Conservation (phyloP, 2,888 invertebrate species). For the Taphrorychus bicolor region DNA sequence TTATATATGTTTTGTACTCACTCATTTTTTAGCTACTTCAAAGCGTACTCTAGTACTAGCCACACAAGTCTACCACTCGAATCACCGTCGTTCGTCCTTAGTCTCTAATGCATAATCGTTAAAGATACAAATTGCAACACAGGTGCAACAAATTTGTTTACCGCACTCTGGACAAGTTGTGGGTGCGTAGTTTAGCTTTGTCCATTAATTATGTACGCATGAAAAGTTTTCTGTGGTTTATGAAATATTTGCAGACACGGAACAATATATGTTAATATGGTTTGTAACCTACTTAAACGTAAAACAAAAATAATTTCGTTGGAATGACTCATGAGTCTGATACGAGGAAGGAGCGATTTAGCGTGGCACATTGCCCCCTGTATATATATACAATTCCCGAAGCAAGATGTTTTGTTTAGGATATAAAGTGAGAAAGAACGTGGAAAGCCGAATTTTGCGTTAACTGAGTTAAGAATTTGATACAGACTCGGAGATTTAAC, state of each 20-base stretch:
- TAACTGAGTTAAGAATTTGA: no score
- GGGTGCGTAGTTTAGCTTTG: slow-evolving; percentile 9
- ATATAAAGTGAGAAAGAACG: background rate
- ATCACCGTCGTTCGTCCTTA: background rate
- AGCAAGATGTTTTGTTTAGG: background rate
- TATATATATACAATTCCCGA: background rate
- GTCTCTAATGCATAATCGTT: background rate
- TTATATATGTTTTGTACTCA: no score
- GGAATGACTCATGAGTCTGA: slow-evolving; percentile 1
- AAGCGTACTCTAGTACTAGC: no score
- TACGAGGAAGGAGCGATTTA: slow-evolving; percentile 4
- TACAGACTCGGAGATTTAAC: no score
- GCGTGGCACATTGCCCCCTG: background rate
- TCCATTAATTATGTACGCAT: slow-evolving; percentile 12
- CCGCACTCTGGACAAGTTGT: slow-evolving; percentile 10
- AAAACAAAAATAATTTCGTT: slow-evolving; percentile 1
- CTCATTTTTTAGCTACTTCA: no score
- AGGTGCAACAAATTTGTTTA: slow-evolving; percentile 21
- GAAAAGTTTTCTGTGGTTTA: slow-evolving; percentile 15
- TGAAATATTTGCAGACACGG: slow-evolving; percentile 13
- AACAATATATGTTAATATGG: slow-evolving; percentile 4
- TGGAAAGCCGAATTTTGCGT: background rate
- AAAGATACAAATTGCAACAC: slow-evolving; percentile 4
- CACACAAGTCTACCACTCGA: no score
- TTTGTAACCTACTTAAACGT: slow-evolving; percentile 3